These are phyloP conservation scores for Xenops minutus DNA, from an alignment of 2,797 vertebrate species.

Conservation along the genomic window DNA sequence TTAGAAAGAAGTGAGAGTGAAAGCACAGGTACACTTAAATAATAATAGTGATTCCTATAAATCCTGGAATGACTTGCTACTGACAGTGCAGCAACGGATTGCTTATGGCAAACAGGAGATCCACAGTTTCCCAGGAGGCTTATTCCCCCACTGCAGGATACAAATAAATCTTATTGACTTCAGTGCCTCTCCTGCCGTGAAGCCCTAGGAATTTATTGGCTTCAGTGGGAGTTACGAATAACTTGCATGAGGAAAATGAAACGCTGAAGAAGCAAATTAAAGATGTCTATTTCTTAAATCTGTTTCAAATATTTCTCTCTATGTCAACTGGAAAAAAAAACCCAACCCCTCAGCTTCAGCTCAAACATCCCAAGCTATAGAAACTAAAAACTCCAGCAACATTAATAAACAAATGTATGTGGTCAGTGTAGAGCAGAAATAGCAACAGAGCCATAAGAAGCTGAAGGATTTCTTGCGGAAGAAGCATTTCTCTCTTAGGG, in stretches of 20 bases:
- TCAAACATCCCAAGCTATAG: not conserved
- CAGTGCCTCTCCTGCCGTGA: not conserved
- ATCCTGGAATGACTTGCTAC: constrained; percentile 56
- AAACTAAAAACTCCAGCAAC: not conserved
- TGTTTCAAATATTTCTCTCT: constrained; percentile 6
- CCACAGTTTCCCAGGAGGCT: constrained; percentile 12
- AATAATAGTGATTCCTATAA: constrained; percentile 63
- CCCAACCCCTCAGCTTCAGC: not conserved
- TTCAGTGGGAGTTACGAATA: constrained; percentile 14
- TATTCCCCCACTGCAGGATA: constrained; percentile 12
- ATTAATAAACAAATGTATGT: not conserved
- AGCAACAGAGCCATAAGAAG: not conserved
- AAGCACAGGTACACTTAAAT: constrained; percentile 39
- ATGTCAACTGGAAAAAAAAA: not conserved
- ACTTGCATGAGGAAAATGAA: constrained; percentile 19
- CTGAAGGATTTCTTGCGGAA: not conserved
- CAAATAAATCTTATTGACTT: constrained; percentile 58
- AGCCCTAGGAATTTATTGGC: constrained; percentile 41
- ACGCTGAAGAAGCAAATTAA: constrained; percentile 15
- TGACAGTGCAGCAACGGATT: constrained; percentile 31
- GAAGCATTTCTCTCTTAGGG: not conserved
- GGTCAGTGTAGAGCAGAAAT: not conserved
- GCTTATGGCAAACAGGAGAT: constrained; percentile 28
- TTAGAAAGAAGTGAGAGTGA: constrained; percentile 55
- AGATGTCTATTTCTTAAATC: constrained; percentile 4